Conservation (phyloP, 2,888 invertebrate genomes). For the Portevinia maculata region DNA sequence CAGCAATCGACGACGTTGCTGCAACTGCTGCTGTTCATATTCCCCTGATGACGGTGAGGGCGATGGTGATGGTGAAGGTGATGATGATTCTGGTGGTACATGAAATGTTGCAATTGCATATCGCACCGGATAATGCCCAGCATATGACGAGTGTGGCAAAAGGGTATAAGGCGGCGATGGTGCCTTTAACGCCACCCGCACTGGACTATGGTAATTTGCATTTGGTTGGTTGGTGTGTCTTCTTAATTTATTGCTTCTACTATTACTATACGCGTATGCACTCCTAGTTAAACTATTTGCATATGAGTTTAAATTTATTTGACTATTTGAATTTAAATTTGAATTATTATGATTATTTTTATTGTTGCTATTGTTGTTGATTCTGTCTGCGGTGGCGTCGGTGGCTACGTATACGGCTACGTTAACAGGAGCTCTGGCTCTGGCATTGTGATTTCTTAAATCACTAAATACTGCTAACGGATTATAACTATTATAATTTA, state of each 20-base stretch:
- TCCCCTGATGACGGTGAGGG: slow-evolving; percentile 53
- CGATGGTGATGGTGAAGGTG: slow-evolving; percentile 55
- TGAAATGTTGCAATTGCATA: slow-evolving; percentile 70
- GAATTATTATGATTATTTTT: slow-evolving; percentile 76
- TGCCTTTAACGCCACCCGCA: slow-evolving; percentile 66
- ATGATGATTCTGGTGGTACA: slow-evolving; percentile 61
- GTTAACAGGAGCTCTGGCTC: slow-evolving; percentile 71
- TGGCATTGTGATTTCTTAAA: slow-evolving; percentile 73
- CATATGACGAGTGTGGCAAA: slow-evolving; percentile 21
- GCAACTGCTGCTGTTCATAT: slow-evolving; percentile 43
- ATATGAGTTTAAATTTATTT: slow-evolving; percentile 77
- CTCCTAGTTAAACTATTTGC: slow-evolving; percentile 74
- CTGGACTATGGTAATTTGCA: slow-evolving; percentile 75
- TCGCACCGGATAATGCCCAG: slow-evolving; percentile 64
- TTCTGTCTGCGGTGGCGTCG: slow-evolving; percentile 42
- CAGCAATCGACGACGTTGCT: slow-evolving; percentile 44
- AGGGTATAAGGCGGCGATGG: slow-evolving; percentile 27
- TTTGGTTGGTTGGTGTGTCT: slow-evolving; percentile 76
- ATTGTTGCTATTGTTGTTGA: slow-evolving; percentile 53
- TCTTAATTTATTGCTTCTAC: slow-evolving; percentile 78
- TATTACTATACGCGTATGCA: slow-evolving; percentile 75
- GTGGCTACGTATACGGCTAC: slow-evolving; percentile 56
- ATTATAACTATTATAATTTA: slow-evolving; percentile 67
- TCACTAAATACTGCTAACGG: slow-evolving; percentile 73
- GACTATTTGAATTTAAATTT: slow-evolving; percentile 83